phyloP scores from a whole-genome alignment of 2,888 invertebrate genomes.

The Tetranychus truncatus region DNA sequence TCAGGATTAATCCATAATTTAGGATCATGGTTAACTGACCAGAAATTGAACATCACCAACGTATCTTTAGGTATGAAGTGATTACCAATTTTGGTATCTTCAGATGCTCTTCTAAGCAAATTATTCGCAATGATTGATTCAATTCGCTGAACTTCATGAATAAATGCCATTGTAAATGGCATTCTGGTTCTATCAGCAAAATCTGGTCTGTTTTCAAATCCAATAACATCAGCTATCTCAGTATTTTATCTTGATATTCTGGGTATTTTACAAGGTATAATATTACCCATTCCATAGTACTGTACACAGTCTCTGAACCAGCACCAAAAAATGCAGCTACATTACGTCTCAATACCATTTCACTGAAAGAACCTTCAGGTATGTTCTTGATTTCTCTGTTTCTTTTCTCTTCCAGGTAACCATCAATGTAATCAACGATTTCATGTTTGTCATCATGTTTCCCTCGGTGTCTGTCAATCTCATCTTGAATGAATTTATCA shows the following conservation, averaged over 20 bases:
- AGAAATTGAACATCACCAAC: background rate
- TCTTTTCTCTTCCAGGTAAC: background rate
- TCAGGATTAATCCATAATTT: background rate
- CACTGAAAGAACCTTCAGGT: background rate
- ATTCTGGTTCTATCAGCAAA: conserved; percentile 63
- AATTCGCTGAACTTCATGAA: background rate
- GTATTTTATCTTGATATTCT: conserved; percentile 56
- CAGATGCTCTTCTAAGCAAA: background rate
- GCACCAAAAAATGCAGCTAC: conserved; percentile 46
- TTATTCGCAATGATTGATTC: background rate
- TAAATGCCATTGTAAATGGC: conserved; percentile 49
- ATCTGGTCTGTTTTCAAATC: conserved; percentile 52
- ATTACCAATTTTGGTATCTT: background rate
- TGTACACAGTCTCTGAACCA: conserved; percentile 82
- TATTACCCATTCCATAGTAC: conserved; percentile 67
- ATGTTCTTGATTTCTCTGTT: background rate
- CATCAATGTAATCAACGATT: background rate
- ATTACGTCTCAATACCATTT: background rate
- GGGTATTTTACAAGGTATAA: conserved; percentile 72
- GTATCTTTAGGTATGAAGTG: background rate
- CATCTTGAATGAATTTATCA: background rate
- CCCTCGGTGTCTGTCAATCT: background rate
- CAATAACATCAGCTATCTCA: conserved; percentile 54
- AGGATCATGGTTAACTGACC: background rate
- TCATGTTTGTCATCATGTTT: background rate